Evolutionary conservation across 2,888 invertebrate species (phyloP).

Genomic region (Tridacna gigas): DNA sequence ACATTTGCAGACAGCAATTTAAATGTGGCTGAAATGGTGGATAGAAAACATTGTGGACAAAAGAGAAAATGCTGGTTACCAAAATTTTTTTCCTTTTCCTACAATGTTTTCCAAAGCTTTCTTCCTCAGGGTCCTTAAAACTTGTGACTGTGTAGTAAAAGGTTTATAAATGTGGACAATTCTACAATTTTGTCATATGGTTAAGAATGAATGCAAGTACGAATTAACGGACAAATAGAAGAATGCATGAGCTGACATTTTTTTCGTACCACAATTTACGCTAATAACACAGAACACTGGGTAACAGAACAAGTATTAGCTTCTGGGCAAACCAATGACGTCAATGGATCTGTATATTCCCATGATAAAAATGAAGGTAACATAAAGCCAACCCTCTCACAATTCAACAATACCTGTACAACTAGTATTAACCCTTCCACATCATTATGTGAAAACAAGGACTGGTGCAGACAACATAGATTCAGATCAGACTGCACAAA

Average conservation of each 20-base stretch:
- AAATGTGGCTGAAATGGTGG: too few species aligned
- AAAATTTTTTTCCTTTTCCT: background rate
- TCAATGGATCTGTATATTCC: slow-evolving; percentile 19
- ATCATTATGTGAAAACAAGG: too few species aligned
- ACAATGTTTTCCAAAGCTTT: background rate
- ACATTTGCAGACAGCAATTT: too few species aligned
- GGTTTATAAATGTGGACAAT: too few species aligned
- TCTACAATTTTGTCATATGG: too few species aligned
- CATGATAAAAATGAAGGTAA: slow-evolving; percentile 20
- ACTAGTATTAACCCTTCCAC: background rate
- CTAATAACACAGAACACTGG: background rate
- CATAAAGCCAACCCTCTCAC: background rate
- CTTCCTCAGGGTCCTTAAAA: background rate
- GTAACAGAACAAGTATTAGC: slow-evolving; percentile 15
- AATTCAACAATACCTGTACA: background rate
- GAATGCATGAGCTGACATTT: too few species aligned
- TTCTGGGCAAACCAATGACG: slow-evolving; percentile 21
- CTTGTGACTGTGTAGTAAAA: too few species aligned
- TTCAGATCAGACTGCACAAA: too few species aligned
- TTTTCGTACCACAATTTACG: slow-evolving; percentile 3
- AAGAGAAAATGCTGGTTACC: background rate
- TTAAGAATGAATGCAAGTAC: background rate
- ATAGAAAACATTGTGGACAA: background rate
- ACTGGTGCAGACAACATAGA: too few species aligned
- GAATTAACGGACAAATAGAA: background rate